A percentile compares a stretch with the other conserved stretches of the same genome.
Evolutionary conservation across 1,140 invertebrate species (phyloP).

Genomic region (Stegodyphus mimosarum): DNA sequence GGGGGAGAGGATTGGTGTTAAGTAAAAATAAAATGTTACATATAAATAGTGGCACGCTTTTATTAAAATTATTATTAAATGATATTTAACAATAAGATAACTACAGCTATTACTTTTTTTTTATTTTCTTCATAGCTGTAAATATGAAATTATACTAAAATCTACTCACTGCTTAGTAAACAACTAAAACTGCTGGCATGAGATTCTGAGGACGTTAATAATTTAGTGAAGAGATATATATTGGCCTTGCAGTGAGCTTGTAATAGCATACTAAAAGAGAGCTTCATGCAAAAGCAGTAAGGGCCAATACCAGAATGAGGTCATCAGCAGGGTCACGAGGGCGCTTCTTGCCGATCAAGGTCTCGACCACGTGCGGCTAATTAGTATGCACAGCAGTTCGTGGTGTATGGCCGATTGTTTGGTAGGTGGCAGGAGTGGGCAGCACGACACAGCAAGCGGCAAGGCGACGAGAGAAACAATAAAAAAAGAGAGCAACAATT

Average conservation of each 20-base stretch:
- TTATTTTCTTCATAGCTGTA: background rate
- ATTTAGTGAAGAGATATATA: conserved; percentile 15
- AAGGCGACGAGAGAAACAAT: conserved; percentile 63
- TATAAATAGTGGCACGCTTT: no score
- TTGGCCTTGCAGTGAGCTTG: conserved; percentile 57
- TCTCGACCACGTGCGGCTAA: conserved; percentile 71
- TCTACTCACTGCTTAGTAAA: conserved; percentile 15
- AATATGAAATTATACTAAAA: no score
- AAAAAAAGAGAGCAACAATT: conserved; percentile 62
- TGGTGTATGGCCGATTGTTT: conserved; percentile 67
- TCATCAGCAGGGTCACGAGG: conserved; percentile 84
- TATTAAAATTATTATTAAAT: no score
- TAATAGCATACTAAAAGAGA: conserved; percentile 43
- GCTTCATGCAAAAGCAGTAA: conserved; percentile 70
- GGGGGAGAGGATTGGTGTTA: no score
- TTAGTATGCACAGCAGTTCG: conserved; percentile 69
- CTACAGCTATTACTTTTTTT: background rate
- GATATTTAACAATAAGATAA: no score
- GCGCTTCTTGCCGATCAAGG: conserved; percentile 85
- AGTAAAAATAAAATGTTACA: no score
- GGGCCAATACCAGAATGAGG: conserved; percentile 87
- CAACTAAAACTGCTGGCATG: conserved; percentile 24
- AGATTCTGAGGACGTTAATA: conserved; percentile 12
- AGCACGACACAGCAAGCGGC: conserved; percentile 71
- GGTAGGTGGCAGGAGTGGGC: conserved; percentile 59